Percentiles rank a stretch among this genome's conserved stretches.
phyloP scores from a whole-genome alignment of 2,113 vertebrate genomes.

The Pomatorhinus ruficollis region DNA sequence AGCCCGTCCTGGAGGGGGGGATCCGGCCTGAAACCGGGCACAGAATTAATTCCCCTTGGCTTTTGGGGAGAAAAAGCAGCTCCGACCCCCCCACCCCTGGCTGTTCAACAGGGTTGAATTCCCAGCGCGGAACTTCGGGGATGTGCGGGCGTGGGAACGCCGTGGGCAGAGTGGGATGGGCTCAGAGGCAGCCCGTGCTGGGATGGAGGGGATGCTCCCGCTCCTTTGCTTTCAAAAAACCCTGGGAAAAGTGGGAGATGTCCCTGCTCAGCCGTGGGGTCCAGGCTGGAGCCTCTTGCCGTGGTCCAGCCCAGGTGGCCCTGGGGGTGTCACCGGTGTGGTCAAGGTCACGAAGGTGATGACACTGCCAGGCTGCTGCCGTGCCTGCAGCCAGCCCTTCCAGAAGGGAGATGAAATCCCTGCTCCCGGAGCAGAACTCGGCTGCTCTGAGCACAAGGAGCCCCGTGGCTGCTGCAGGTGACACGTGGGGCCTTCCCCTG shows the following conservation, averaged over 20 bases:
- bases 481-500: accelerated
- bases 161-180: background rate
- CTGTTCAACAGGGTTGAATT: background rate
- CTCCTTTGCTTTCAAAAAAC: background rate
- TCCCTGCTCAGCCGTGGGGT: background rate
- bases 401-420: background rate
- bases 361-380: background rate
- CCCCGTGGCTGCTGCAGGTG: accelerated
- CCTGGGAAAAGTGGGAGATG: background rate
- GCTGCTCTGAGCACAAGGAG: background rate
- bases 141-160: background rate
- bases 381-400: background rate
- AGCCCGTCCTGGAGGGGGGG: background rate
- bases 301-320: background rate
- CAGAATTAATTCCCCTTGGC: background rate
- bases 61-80: background rate
- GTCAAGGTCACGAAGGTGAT: background rate
- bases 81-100: accelerated
- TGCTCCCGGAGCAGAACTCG: accelerated
- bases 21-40: background rate
- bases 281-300: accelerated
- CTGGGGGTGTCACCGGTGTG: accelerated
- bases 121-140: background rate
- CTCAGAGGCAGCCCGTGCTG: accelerated
- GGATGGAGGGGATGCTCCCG: background rate